Evolutionary conservation across 2,888 invertebrate species (phyloP).

Genomic region (Osmoderma eremita): DNA sequence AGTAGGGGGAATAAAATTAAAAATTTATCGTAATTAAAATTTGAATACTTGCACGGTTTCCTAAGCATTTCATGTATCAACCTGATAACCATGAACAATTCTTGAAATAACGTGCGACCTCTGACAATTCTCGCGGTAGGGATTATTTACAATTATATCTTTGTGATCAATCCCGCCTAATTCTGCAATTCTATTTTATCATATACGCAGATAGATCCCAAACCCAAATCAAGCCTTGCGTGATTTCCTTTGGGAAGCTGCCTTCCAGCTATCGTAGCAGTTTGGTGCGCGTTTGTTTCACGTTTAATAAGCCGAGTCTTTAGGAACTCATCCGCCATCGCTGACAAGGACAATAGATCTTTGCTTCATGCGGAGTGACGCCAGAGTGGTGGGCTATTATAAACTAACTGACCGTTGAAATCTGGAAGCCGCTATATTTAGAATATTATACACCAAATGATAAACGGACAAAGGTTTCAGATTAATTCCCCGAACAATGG

Average conservation of each 20-base stretch:
- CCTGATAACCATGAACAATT: too few species aligned
- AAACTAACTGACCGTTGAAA: constrained; percentile 27
- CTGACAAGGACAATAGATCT: constrained; percentile 11
- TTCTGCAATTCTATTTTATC: too few species aligned
- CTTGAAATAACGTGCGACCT: too few species aligned
- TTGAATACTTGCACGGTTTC: too few species aligned
- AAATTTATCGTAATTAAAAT: too few species aligned
- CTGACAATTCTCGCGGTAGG: too few species aligned
- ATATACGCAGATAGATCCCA: too few species aligned
- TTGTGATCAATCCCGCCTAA: too few species aligned
- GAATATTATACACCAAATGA: constrained; percentile 29
- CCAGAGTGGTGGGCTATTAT: not conserved
- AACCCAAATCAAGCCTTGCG: not conserved
- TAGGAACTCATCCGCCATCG: constrained; percentile 26
- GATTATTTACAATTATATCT: too few species aligned
- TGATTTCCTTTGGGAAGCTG: not conserved
- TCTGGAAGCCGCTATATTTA: constrained; percentile 20
- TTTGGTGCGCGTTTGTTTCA: not conserved
- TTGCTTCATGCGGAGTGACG: not conserved
- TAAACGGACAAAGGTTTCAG: constrained; percentile 31
- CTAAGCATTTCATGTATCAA: too few species aligned
- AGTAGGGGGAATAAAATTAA: too few species aligned
- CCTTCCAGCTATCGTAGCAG: not conserved
- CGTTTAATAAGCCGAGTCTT: not conserved
- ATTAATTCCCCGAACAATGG: constrained; percentile 28